Percentiles rank a stretch among this genome's conserved stretches.
Conservation (phyloP, 2,888 invertebrate genomes). For the Chloroclysta siterata region DNA sequence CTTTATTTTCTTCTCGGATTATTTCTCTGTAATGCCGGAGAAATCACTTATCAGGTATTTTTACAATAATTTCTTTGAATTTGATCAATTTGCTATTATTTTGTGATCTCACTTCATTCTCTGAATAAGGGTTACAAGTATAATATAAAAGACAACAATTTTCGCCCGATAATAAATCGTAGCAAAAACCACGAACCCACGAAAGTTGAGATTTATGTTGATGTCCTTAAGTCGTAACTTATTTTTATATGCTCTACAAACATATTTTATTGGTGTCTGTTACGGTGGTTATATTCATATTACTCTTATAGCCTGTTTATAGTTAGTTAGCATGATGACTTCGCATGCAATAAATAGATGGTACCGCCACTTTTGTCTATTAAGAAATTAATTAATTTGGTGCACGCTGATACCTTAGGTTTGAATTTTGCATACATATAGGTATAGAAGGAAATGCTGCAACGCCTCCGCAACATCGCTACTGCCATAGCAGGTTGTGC, state of each 20-base stretch:
- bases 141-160: constrained; percentile 30
- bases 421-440: too few relatives aligned
- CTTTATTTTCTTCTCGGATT: constrained; percentile 71
- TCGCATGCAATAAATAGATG: too few relatives aligned
- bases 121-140: not conserved
- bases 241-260: constrained; percentile 51
- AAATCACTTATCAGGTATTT: constrained; percentile 74
- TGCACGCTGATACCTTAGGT: too few relatives aligned
- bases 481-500: too few relatives aligned
- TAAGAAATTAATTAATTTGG: too few relatives aligned
- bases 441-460: too few relatives aligned
- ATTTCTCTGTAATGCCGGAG: constrained; percentile 77
- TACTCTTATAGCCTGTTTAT: constrained; percentile 36
- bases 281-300: constrained; percentile 31
- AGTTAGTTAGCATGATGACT: constrained; percentile 10
- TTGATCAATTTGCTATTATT: too few relatives aligned
- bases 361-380: too few relatives aligned
- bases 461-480: too few relatives aligned
- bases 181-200: constrained; percentile 47
- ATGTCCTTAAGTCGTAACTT: constrained; percentile 54
- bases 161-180: constrained; percentile 48
- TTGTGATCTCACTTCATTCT: not conserved
- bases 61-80: not conserved
- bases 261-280: constrained; percentile 46
- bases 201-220: constrained; percentile 56